Conservation (phyloP, 2,888 invertebrate genomes). For the Steinernema carpocapsae region DNA sequence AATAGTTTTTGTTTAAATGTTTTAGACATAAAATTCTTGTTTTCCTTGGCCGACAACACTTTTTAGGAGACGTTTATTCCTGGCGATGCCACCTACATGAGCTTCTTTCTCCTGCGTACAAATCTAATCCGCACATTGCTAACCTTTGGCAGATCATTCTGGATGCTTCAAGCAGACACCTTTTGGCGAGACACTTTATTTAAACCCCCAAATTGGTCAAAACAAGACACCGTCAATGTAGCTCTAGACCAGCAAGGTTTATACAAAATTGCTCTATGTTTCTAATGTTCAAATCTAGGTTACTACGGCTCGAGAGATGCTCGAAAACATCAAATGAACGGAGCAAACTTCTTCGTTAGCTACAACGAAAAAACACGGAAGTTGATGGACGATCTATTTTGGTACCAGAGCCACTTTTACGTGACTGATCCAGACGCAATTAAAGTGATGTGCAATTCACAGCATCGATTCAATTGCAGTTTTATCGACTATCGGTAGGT, state of each 20-base stretch:
- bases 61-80: constrained; percentile 54
- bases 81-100: constrained; percentile 58
- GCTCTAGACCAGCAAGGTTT: constrained; percentile 55
- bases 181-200: constrained; percentile 52
- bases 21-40: too few species aligned
- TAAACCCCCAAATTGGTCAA: constrained; percentile 36
- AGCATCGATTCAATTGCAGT: constrained; percentile 48
- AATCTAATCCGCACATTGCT: constrained; percentile 56
- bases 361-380: constrained; percentile 37
- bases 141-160: constrained; percentile 50
- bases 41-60: too few species aligned
- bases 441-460: constrained; percentile 54
- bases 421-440: constrained; percentile 59
- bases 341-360: constrained; percentile 54
- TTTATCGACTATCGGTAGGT: constrained; percentile 54
- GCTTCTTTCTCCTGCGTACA: constrained; percentile 58
- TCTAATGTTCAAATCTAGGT: constrained; percentile 14
- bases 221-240: constrained; percentile 44
- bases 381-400: constrained; percentile 37
- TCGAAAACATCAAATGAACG: constrained; percentile 49
- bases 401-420: constrained; percentile 45
- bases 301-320: constrained; percentile 33
- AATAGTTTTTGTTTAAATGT: too few species aligned
- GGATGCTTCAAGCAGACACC: constrained; percentile 60
- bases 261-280: background rate